Percentiles rank a stretch among this genome's conserved stretches.
Evolutionary conservation across 2,113 vertebrate genomes (phyloP).

Genomic region (Gymnobelideus leadbeateri): DNA sequence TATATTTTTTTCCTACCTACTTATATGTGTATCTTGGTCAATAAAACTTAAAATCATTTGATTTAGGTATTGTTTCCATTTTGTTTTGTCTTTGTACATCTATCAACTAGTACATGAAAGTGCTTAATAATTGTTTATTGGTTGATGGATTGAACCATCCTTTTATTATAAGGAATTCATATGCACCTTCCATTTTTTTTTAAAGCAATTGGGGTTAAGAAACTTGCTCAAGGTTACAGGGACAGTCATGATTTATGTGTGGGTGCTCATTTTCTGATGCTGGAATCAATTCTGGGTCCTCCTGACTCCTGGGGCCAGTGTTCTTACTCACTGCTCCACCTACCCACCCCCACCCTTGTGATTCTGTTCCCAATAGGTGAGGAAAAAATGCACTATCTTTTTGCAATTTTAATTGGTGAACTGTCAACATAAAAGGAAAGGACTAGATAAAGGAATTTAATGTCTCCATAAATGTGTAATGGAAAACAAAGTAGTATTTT

Average conservation of each 20-base stretch:
- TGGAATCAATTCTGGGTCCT: no score
- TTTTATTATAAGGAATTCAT: conserved; percentile 1
- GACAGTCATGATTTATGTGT: no score
- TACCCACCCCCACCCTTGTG: no score
- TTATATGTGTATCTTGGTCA: background rate
- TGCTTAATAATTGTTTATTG: background rate
- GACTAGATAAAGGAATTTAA: conserved; percentile 78
- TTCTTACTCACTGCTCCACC: no score
- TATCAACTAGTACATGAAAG: background rate
- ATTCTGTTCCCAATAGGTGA: conserved; percentile 21
- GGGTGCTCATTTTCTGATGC: no score
- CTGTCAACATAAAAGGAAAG: conserved; percentile 69
- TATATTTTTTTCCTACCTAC: background rate
- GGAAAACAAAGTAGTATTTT: no score
- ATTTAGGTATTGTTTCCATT: background rate
- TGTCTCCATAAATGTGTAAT: conserved; percentile 58
- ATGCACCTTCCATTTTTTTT: conserved; percentile 21
- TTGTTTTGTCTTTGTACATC: background rate
- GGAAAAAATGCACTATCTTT: conserved; percentile 56
- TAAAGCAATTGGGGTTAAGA: no score
- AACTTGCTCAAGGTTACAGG: no score
- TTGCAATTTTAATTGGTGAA: conserved; percentile 47
- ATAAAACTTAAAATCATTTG: background rate
- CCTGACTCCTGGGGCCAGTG: no score
- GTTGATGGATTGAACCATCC: background rate